Evolutionary conservation across 2,888 invertebrate genomes (phyloP).

Genomic region (Apantesis nais): DNA sequence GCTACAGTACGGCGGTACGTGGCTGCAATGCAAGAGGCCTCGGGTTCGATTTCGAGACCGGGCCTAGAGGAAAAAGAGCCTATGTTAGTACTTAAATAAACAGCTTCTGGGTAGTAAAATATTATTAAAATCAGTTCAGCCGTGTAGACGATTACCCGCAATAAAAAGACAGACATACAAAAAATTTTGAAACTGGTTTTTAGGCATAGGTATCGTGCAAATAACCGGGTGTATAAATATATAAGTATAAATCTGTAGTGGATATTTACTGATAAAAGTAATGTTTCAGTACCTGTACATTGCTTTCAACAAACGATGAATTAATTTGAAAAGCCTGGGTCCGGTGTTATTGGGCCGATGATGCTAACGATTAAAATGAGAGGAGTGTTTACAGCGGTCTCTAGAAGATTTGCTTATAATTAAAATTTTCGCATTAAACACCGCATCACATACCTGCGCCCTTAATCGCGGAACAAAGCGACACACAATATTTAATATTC

Average conservation of each 20-base stretch:
- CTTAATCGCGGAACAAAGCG: slow-evolving; percentile 78
- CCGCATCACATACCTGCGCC: slow-evolving; percentile 64
- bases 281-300: background rate
- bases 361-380: slow-evolving; percentile 27
- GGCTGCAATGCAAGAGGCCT: too few species aligned
- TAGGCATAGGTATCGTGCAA: too few species aligned
- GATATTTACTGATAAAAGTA: background rate
- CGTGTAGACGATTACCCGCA: too few species aligned
- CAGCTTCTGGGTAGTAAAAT: too few species aligned
- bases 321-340: slow-evolving; percentile 9
- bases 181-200: too few species aligned
- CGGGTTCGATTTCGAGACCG: too few species aligned
- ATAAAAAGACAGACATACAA: too few species aligned
- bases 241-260: background rate
- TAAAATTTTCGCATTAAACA: slow-evolving; percentile 64
- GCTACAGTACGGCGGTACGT: too few species aligned
- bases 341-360: slow-evolving; percentile 13
- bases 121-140: too few species aligned
- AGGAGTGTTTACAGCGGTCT: slow-evolving; percentile 36
- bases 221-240: too few species aligned
- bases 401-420: slow-evolving; percentile 55
- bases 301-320: slow-evolving; percentile 4
- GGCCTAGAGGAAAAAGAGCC: too few species aligned
- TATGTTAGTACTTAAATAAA: too few species aligned
- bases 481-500: slow-evolving; percentile 83